Base-by-base conservation (phyloP, 2,113 vertebrate genomes). In the Xyliphius kryptos region DNA sequence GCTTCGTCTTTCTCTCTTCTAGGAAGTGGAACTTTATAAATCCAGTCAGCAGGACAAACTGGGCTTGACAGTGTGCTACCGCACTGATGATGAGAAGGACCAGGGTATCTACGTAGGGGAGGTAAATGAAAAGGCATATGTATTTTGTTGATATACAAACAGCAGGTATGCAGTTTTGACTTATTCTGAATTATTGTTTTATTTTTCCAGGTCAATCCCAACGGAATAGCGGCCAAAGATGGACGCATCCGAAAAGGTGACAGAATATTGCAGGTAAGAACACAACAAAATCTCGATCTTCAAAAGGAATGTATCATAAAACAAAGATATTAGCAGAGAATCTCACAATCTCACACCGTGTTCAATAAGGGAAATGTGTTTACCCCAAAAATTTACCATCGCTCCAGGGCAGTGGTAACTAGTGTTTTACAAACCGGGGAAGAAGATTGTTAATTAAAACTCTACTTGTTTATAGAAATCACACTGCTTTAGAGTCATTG, bases 11-110 rank as follows among this genome's bases (percentile, higher is more conserved):
- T 43, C 4, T 21, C 68, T 46, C 26, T 62, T 41, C 32, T 68
- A 95, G 92, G 92, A 94, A 79, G 92, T 94, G 80, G 90, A 91
- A 75, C 50, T 95, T 67, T 93, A 89, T 17, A 94, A 93, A 77
- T 83, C 83, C 57, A 90, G 83, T 52, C 92, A 94, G 79, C 89
- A 87, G 68, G 91, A 94, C 68, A 95, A 95, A 80, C 84, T 94
- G 41, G 92, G 92, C 2, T 81, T 95, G 77, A 93, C 89, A 5
- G 92, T 95, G 20, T 95, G 92, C 70, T 95, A 95, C 82, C 85
- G 92, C 72, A 95, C 92, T 0, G 92, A 95, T 11, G 90, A 94
- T 0, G 92, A 95, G 71, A 91, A 94, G 62, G 92, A 94, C 77
- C 83, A 92, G 60, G 92, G 92, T 15, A 95, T 95, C 74, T 95